Evolutionary conservation across 1,140 invertebrate genomes (phyloP).

Genomic region (Magallana ariakensis): DNA sequence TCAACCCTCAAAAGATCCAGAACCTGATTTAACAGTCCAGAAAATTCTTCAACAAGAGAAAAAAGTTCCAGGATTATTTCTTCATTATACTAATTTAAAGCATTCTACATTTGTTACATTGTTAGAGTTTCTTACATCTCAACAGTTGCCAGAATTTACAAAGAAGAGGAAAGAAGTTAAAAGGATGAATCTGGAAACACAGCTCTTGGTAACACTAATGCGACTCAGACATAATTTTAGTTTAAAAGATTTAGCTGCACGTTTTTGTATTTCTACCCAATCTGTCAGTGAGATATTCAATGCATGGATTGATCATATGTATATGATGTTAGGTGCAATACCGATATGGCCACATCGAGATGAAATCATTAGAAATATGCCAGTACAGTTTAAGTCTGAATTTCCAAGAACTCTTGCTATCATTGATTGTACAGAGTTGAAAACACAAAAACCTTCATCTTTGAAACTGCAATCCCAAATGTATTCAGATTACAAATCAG

Average conservation of each 20-base stretch:
- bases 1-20: not conserved
- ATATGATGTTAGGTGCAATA: slow-evolving; percentile 4
- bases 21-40: not conserved
- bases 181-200: not conserved
- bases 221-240: slow-evolving; percentile 35
- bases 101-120: slow-evolving; percentile 17
- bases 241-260: slow-evolving; percentile 54
- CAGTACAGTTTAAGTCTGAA: slow-evolving; percentile 4
- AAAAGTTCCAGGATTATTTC: slow-evolving; percentile 16
- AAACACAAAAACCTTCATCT: slow-evolving; percentile 41
- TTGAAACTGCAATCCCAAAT: slow-evolving; percentile 36
- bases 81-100: not conserved
- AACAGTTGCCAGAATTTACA: not conserved
- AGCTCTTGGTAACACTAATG: slow-evolving; percentile 10
- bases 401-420: slow-evolving; percentile 31
- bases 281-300: slow-evolving; percentile 33
- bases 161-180: not conserved
- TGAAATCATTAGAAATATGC: slow-evolving; percentile 21
- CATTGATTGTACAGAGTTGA: slow-evolving; percentile 44
- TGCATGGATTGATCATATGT: slow-evolving; percentile 40
- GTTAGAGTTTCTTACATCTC: slow-evolving; percentile 1
- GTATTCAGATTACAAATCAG: slow-evolving; percentile 46
- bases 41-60: slow-evolving; percentile 11
- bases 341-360: slow-evolving; percentile 42
- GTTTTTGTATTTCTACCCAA: slow-evolving; percentile 50